Evolutionary conservation across 2,888 invertebrate species (phyloP).

Genomic region (Lycocerus yunnanus): DNA sequence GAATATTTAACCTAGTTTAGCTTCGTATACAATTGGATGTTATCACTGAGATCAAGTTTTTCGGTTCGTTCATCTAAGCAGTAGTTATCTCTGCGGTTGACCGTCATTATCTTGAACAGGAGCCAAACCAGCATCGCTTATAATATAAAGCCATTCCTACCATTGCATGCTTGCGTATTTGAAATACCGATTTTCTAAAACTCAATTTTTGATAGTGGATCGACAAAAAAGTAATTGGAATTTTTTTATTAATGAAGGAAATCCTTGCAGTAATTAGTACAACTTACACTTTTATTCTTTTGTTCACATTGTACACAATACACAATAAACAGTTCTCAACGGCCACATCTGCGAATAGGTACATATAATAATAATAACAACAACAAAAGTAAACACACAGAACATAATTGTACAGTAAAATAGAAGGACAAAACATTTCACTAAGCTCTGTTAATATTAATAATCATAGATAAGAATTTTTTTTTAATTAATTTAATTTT

Average conservation of each 20-base stretch:
- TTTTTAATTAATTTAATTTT: neutral
- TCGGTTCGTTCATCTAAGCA: conserved; percentile 1
- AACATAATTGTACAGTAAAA: conserved; percentile 7
- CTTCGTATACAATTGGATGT: conserved; percentile 3
- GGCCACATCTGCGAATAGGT: neutral
- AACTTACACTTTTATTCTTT: neutral
- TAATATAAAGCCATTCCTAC: conserved; percentile 9
- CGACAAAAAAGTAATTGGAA: neutral
- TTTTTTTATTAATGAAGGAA: neutral
- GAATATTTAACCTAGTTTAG: neutral
- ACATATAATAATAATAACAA: conserved; percentile 6
- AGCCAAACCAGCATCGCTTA: conserved; percentile 5
- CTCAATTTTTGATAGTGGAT: neutral
- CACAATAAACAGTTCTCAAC: conserved; percentile 1
- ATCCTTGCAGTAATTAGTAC: neutral
- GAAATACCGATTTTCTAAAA: conserved; percentile 6
- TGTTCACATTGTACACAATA: neutral
- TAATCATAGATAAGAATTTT: neutral
- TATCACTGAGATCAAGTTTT: neutral
- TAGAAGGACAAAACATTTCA: neutral
- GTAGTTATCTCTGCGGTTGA: conserved; percentile 16
- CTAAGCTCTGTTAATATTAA: neutral
- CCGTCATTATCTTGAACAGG: conserved; percentile 12
- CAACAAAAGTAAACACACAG: conserved; percentile 4
- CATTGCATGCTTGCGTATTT: conserved; percentile 11